Conservation (phyloP, 2,888 invertebrate species). For the Cenopis cana region DNA sequence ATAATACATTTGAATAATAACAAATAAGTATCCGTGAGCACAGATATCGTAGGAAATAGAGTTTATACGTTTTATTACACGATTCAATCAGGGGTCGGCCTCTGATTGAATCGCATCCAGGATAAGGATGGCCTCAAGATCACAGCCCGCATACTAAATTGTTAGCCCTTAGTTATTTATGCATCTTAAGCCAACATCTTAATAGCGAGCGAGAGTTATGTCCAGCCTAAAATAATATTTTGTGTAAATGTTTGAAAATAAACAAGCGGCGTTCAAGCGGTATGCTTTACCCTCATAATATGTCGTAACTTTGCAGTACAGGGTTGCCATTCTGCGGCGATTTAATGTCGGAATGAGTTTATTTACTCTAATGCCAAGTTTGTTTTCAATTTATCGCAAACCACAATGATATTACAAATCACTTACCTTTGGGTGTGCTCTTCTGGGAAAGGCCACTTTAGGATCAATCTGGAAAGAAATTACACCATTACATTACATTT, state of each 20-base stretch:
- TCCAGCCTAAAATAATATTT: constrained; percentile 84
- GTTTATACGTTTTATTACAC: constrained; percentile 71
- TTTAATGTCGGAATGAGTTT: constrained; percentile 71
- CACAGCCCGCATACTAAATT: constrained; percentile 82
- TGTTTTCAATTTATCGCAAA: constrained; percentile 67
- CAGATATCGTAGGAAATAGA: constrained; percentile 58
- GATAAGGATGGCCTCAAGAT: constrained; percentile 68
- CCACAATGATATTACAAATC: constrained; percentile 56
- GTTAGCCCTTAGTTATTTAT: constrained; percentile 82
- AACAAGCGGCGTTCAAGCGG: constrained; percentile 70
- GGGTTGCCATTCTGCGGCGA: constrained; percentile 62
- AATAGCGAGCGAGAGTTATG: constrained; percentile 79
- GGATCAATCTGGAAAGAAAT: constrained; percentile 97
- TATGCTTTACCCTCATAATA: constrained; percentile 68
- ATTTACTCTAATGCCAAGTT: constrained; percentile 64
- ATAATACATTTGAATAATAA: constrained; percentile 12
- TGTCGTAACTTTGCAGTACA: constrained; percentile 68
- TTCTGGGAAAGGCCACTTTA: constrained; percentile 99
- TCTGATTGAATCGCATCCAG: constrained; percentile 57
- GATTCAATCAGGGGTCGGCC: constrained; percentile 72
- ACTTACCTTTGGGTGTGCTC: constrained; percentile 99
- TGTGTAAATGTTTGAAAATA: constrained; percentile 82
- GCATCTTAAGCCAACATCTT: constrained; percentile 82
- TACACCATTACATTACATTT: constrained; percentile 51
- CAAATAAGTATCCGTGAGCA: constrained; percentile 20